These are phyloP conservation scores for Drosophila sproati DNA, from an alignment of 1,140 invertebrate genomes.

Conservation along the genomic window DNA sequence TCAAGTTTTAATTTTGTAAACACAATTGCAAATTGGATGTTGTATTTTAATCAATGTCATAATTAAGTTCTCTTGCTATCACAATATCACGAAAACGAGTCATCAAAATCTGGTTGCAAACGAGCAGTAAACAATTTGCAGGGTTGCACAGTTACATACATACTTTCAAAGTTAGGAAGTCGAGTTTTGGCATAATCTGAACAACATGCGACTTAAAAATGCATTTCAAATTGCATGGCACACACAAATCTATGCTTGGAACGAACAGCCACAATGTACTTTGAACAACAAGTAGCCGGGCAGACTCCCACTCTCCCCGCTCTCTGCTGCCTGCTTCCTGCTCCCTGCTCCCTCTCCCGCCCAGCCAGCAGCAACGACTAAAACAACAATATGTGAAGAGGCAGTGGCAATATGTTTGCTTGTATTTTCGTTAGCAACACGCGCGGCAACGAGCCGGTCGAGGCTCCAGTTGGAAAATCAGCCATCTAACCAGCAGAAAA, in stretches of 20 bases:
- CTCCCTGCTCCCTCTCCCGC: too few relatives aligned
- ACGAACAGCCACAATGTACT: conserved; percentile 60
- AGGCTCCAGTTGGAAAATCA: conserved; percentile 66
- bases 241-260: conserved; percentile 16
- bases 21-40: neutral
- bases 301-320: neutral
- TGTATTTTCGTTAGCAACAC: conserved; percentile 72
- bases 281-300: conserved; percentile 62
- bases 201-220: conserved; percentile 33
- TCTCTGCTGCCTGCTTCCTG: too few relatives aligned
- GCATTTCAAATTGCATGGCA: conserved; percentile 39
- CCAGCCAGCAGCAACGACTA: conserved; percentile 7
- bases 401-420: conserved; percentile 59
- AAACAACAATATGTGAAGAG: conserved; percentile 39
- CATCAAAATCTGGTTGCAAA: neutral
- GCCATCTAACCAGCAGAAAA: conserved; percentile 78
- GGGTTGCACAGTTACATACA: neutral
- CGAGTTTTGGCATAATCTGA: conserved; percentile 10
- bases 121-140: conserved; percentile 1
- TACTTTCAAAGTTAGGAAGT: neutral
- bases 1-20: neutral
- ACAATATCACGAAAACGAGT: conserved; percentile 26
- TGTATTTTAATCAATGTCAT: neutral
- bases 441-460: conserved; percentile 33
- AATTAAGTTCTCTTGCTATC: neutral